phyloP scores from a whole-genome alignment of 2,797 vertebrate genomes.

The Aulostomus chinensis region DNA sequence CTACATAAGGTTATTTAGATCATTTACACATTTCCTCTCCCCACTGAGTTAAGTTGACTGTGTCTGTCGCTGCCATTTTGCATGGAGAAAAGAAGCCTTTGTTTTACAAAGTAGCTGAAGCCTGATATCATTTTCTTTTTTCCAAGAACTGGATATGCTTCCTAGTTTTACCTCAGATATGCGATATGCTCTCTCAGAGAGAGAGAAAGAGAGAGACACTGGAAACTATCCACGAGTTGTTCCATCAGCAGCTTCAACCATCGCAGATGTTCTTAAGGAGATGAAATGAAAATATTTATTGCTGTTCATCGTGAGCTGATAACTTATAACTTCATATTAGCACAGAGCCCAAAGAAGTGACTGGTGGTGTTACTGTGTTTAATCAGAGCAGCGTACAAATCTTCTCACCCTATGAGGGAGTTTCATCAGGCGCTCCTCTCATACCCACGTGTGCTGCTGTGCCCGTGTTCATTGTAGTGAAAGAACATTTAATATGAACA shows the following conservation, averaged over 20 bases:
- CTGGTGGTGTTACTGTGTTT: slow-evolving; percentile 1
- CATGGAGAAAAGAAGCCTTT: slow-evolving; percentile 33
- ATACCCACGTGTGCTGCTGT: no score
- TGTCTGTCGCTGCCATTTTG: slow-evolving; percentile 51
- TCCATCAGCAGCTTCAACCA: not conserved
- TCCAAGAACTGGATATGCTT: slow-evolving; percentile 13
- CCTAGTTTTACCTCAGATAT: slow-evolving; percentile 12
- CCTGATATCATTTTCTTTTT: slow-evolving; percentile 16
- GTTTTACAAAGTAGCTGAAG: slow-evolving; percentile 54
- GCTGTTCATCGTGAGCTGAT: not conserved
- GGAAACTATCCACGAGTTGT: no score
- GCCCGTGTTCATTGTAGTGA: not conserved
- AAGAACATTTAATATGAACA: not conserved
- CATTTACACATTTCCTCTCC: slow-evolving; percentile 40
- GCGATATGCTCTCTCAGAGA: no score
- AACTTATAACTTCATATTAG: no score
- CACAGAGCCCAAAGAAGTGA: no score
- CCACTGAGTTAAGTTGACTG: slow-evolving; percentile 12
- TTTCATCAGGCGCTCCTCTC: no score
- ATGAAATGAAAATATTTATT: slow-evolving; percentile 2
- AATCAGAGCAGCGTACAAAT: not conserved
- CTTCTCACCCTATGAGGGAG: no score
- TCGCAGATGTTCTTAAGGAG: slow-evolving; percentile 16
- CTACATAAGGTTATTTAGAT: slow-evolving; percentile 43
- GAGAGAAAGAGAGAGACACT: no score